Percentiles rank a stretch among this genome's conserved stretches.
phyloP scores from a whole-genome alignment of 1,140 invertebrate genomes.

The Drosophila carrolli region DNA sequence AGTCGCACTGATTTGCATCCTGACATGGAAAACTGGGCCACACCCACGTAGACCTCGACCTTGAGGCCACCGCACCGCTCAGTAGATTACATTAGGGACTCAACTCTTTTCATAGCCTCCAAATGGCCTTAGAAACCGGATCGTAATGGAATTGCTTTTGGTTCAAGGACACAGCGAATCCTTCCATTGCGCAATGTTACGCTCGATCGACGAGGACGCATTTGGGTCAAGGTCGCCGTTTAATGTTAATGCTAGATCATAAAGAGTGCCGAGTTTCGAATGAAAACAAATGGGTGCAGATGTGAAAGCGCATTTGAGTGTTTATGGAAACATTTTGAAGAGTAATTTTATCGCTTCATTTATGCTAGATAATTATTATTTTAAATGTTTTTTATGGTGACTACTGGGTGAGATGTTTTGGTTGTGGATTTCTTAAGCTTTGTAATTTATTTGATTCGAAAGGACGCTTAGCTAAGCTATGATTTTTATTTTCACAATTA shows the following conservation, averaged over 20 bases:
- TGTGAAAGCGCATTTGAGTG: neutral
- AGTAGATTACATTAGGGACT: conserved; percentile 19
- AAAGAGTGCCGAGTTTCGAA: conserved; percentile 14
- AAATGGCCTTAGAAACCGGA: conserved; percentile 66
- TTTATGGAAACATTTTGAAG: neutral
- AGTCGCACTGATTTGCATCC: conserved; percentile 64
- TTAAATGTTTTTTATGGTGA: neutral
- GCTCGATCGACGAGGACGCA: conserved; percentile 19
- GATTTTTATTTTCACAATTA: no score
- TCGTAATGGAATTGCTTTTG: neutral
- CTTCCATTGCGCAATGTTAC: conserved; percentile 49
- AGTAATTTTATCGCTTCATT: conserved; percentile 6
- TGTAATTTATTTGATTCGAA: no score
- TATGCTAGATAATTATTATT: conserved; percentile 2
- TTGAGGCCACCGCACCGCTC: conserved; percentile 40
- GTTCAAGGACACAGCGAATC: conserved; percentile 56
- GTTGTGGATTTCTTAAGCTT: neutral
- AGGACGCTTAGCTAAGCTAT: no score
- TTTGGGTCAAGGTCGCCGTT: conserved; percentile 21
- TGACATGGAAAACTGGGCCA: conserved; percentile 1
- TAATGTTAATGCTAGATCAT: conserved; percentile 11
- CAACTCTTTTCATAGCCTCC: conserved; percentile 60
- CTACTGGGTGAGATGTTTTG: neutral
- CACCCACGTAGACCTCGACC: conserved; percentile 34
- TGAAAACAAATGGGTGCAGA: conserved; percentile 9